Evolutionary conservation across 2,888 invertebrate genomes (phyloP).

Genomic region (Megastigmus dorsalis): DNA sequence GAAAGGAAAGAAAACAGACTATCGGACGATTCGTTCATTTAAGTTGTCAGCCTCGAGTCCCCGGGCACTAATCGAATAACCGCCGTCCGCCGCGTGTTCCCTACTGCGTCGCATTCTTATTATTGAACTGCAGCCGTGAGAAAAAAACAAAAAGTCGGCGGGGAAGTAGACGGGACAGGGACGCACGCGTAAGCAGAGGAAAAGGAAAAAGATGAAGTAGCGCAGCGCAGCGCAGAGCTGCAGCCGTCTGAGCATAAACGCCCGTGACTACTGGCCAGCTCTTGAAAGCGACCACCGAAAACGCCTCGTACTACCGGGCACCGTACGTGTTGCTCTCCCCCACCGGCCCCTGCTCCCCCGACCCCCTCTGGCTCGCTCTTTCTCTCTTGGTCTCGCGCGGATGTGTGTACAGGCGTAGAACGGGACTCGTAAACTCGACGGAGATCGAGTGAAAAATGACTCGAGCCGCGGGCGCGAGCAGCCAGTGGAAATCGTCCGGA

Average conservation of each 20-base stretch:
- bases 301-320: conserved; percentile 8
- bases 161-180: neutral
- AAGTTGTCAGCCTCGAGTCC: neutral
- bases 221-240: no score
- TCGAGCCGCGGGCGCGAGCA: neutral
- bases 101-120: no score
- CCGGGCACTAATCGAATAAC: neutral
- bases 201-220: no score
- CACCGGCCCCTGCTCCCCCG: neutral
- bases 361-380: neutral
- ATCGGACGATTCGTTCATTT: conserved; percentile 2
- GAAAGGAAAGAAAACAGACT: no score
- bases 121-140: no score
- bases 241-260: neutral
- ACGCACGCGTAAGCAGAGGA: no score
- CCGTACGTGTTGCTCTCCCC: neutral
- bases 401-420: no score
- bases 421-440: conserved; percentile 20
- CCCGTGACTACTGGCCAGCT: neutral
- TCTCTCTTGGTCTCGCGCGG: no score
- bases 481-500: conserved; percentile 38
- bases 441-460: conserved; percentile 41
- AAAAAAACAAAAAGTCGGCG: neutral
- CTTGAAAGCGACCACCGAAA: neutral
- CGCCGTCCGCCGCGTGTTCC: neutral